Base-by-base conservation (phyloP, 2,888 invertebrate genomes). In the Lamellibrachia satsuma region DNA sequence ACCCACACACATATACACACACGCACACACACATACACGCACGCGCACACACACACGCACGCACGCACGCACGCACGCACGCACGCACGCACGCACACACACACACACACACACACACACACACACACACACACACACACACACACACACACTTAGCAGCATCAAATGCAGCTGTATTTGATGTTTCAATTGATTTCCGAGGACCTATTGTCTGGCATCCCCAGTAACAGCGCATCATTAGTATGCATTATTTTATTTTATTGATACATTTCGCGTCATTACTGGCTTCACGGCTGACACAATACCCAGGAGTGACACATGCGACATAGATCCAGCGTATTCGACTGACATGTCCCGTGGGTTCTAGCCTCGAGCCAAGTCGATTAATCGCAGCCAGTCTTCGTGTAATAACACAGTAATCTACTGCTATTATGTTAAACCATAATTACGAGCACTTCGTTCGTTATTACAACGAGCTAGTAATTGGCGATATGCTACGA, bases 71-170 rank as follows among this genome's bases (percentile, higher is more conserved):
- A 3, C 57, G 0, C 57, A 7, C 57, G 6, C 57, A 57, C 57
- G 0, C 57, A 7, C 57, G 6, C 57, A 75, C 22, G 22, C 22
- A 22, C 22, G 22, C 22, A 75, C 22, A 2, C 22, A 75, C 22
- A 75, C 22, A 75, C 11, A 15, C 22, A 60, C 11, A 11, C 60
- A 60, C 11, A 1, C 60, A 60, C 60, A 60, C 60, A 60, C 60
- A 60, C 60, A 60, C 60, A 60, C 60, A 60, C 60, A 60, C 75
- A 75, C 75, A 75, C 75, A 75, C 75, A 75, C 75, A 75, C 75
- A 75, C n/a, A 75, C 75, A 75, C 75, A 75, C 75, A 75, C 75
- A 75, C 75, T 39, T 39, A 39, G 39, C 39, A 39, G 39, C 39
- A 39, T 39, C 39, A 39, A 39, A 39, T 39, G 1, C 39, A 39